Evolutionary conservation across 2,888 invertebrate species (phyloP), one percentile per base, ranked within the genome.

Genomic region (Drosophila merina): DNA sequence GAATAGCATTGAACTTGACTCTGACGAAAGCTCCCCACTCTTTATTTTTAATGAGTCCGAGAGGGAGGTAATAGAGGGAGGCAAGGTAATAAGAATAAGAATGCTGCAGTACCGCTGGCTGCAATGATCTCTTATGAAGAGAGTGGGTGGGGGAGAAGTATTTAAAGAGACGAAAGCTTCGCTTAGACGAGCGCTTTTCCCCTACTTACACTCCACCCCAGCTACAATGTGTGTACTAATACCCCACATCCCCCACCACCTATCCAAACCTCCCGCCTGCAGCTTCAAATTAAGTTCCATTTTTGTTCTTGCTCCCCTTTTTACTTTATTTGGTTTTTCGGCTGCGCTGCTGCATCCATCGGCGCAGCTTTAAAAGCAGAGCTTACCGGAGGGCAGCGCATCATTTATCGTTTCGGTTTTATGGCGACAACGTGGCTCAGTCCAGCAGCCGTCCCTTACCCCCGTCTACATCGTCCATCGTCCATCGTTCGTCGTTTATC

Each of bases 341-440:
- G 40, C 30, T 38, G 14, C 54, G 36, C 26, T 54, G 3, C 57
- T 42, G 42, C 25, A 30, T 58, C 31, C 14, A 36, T 30, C 36
- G 6, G 12, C 48, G 36, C 28, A 26, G 5, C 49, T 45, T 77
- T 74, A 74, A 78, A 88, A 82, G 75, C 74, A 69, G 57, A 74
- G 74, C 54, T 74, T 76, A 64, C 69, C 75, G 31, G 49, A 47
- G 55, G 55, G 56, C 62, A 52, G 40, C 49, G 59, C 72, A 72
- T 70, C 70, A 75, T 76, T 79, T 77, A 59, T 76, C 69, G 76
- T 72, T 48, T 33, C 71, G 59, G 58, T 57, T 58, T 47, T 55
- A 54, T 54, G 49, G 40, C 47, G 52, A 66, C 54, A 52, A 66
- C 64, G 54, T 66, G 50, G 33, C 40, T 40, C 54, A 67, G 36